These are phyloP conservation scores for Stenurella melanura DNA, from an alignment of 2,888 invertebrate genomes.

Conservation along the genomic window DNA sequence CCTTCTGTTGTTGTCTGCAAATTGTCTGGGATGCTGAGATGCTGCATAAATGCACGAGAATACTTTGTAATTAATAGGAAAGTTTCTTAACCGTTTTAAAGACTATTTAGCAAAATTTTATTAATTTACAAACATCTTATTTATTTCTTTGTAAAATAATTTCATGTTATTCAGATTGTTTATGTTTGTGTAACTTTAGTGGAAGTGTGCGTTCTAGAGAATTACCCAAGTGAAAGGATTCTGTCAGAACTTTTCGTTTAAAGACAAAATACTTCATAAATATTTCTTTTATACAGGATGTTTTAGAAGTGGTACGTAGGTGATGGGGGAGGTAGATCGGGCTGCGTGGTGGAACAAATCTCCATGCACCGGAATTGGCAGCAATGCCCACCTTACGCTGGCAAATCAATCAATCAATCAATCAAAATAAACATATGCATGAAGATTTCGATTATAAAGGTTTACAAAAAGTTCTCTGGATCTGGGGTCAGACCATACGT, in stretches of 20 bases:
- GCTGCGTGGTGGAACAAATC: too few species aligned
- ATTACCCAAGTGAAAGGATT: neutral
- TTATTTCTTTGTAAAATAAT: conserved; percentile 14
- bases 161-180: neutral
- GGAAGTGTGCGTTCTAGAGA: neutral
- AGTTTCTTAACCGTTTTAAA: conserved; percentile 28
- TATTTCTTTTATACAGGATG: too few species aligned
- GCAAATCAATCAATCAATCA: too few species aligned
- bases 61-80: conserved; percentile 19
- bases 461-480: too few species aligned
- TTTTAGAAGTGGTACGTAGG: too few species aligned
- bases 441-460: too few species aligned
- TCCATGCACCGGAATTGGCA: too few species aligned
- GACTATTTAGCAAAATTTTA: conserved; percentile 2
- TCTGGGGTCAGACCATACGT: too few species aligned
- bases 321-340: too few species aligned
- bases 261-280: too few species aligned
- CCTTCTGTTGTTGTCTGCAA: neutral
- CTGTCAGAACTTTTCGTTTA: neutral
- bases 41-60: conserved; percentile 17
- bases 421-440: too few species aligned
- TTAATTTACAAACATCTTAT: conserved; percentile 14
- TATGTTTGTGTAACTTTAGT: neutral
- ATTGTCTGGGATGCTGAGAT: conserved; percentile 19
- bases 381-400: too few species aligned